These are phyloP conservation scores for Dermochelys coriacea DNA, from an alignment of 2,797 vertebrate species.

Conservation along the genomic window DNA sequence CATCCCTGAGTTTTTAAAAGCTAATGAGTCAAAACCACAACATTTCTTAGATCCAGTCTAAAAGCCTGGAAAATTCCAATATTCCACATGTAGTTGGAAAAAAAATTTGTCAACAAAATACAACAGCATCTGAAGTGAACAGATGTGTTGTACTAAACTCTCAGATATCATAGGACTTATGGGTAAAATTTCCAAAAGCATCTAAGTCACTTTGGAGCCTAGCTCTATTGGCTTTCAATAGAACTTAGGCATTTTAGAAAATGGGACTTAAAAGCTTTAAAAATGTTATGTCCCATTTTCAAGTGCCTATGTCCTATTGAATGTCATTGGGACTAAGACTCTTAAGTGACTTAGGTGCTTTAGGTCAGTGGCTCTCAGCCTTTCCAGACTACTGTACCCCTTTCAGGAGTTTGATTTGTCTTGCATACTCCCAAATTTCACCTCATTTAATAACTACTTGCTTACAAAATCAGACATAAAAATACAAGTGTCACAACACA, in stretches of 20 bases:
- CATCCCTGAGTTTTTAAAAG: fast-evolving
- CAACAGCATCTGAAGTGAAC: neutral
- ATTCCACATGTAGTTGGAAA: neutral
- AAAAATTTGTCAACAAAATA: neutral
- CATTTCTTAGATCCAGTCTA: neutral
- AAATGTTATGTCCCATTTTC: neutral
- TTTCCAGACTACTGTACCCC: no score
- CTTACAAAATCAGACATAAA: no score
- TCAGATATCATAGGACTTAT: neutral
- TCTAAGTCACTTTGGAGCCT: neutral
- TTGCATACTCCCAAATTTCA: no score
- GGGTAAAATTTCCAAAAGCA: neutral
- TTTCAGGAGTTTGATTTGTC: no score
- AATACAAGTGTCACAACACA: no score
- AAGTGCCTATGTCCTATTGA: neutral
- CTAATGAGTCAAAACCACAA: neutral
- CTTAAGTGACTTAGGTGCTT: neutral
- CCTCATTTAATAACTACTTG: no score
- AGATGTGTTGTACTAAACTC: neutral
- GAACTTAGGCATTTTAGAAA: neutral
- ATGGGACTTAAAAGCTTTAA: neutral
- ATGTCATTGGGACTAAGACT: neutral
- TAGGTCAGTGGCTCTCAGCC: neutral
- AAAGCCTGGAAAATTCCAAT: no score
- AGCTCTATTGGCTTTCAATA: neutral